Percentiles rank a stretch among this genome's conserved stretches.
Conservation (phyloP, 2,888 invertebrate genomes). For the Homarus gammarus region DNA sequence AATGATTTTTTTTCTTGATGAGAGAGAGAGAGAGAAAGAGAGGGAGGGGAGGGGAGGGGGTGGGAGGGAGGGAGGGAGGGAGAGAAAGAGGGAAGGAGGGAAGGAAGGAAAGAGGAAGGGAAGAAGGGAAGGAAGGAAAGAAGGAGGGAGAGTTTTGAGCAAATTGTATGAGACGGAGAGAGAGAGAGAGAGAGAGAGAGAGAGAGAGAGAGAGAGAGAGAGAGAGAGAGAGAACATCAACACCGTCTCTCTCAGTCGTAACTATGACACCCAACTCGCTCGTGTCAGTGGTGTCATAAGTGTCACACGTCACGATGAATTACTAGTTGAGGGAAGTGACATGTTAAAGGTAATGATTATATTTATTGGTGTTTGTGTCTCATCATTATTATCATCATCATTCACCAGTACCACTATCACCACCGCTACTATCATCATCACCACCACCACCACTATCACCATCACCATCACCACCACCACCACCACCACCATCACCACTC, state of each 20-base stretch:
- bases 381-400: too few species aligned
- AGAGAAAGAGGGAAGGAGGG: not conserved
- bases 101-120: not conserved
- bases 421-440: not conserved
- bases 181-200: too few species aligned
- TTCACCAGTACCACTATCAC: not conserved
- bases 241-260: too few species aligned
- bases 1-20: not conserved
- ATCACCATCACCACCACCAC: not conserved
- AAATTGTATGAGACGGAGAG: too few species aligned
- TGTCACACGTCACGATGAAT: too few species aligned
- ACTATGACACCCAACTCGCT: too few species aligned
- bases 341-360: too few species aligned
- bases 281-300: too few species aligned
- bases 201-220: too few species aligned
- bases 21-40: slow-evolving; percentile 23
- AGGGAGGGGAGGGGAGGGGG: not conserved
- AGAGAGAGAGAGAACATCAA: too few species aligned
- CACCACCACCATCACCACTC: not conserved
- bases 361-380: too few species aligned
- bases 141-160: not conserved
- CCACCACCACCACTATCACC: not conserved
- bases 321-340: too few species aligned
- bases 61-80: not conserved
- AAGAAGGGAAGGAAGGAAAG: not conserved